Percentiles rank a stretch among this genome's conserved stretches.
These are phyloP conservation scores for Eriosoma lanigerum DNA, from an alignment of 1,140 invertebrate genomes.

Conservation along the genomic window DNA sequence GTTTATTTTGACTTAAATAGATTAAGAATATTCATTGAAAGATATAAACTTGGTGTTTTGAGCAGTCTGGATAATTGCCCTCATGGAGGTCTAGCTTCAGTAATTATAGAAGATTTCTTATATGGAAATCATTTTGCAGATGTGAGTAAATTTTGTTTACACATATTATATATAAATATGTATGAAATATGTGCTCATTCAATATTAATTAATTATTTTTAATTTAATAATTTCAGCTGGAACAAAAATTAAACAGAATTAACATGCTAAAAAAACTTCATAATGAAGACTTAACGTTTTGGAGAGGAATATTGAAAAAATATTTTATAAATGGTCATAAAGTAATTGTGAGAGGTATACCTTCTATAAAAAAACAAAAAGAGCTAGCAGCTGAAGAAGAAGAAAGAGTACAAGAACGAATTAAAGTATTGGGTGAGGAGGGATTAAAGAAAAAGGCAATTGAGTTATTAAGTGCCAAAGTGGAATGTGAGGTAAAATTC, in stretches of 20 bases:
- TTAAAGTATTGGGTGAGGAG: constrained; percentile 65
- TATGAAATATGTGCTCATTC: neutral
- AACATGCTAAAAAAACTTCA: constrained; percentile 66
- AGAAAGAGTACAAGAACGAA: constrained; percentile 67
- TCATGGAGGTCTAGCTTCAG: constrained; percentile 72
- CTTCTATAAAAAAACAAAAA: constrained; percentile 64
- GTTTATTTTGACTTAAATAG: constrained; percentile 74
- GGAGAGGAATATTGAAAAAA: constrained; percentile 70
- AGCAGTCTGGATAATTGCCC: constrained; percentile 75
- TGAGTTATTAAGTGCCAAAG: constrained; percentile 69
- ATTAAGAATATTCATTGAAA: constrained; percentile 71
- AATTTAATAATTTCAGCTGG: constrained; percentile 64
- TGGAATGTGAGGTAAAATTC: constrained; percentile 71
- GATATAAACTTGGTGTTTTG: constrained; percentile 71
- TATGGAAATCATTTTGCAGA: constrained; percentile 76
- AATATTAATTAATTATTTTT: no score
- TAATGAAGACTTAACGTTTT: constrained; percentile 68
- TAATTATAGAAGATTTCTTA: constrained; percentile 78
- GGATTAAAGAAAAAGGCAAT: constrained; percentile 69
- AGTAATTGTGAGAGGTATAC: constrained; percentile 62
- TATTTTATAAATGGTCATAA: constrained; percentile 69
- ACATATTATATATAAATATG: neutral
- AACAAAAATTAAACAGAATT: constrained; percentile 72
- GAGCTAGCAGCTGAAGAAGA: constrained; percentile 69
- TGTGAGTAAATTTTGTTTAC: constrained; percentile 62